These are phyloP conservation scores for Amphibalanus amphitrite DNA, from an alignment of 1,140 invertebrate genomes.

Conservation along the genomic window DNA sequence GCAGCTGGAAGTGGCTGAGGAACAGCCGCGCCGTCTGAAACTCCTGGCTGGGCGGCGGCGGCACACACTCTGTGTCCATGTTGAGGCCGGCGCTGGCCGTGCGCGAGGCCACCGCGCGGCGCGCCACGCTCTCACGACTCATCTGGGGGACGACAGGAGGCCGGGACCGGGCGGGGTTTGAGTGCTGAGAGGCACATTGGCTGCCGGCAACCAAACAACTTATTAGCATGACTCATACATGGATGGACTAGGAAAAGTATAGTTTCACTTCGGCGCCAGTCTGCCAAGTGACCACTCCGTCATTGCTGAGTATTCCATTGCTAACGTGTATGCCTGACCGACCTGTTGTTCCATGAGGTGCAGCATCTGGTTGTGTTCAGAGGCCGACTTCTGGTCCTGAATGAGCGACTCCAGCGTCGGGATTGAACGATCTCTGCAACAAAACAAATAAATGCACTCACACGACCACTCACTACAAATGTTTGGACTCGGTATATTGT, in stretches of 20 bases:
- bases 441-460: no score
- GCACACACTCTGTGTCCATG: conserved; percentile 47
- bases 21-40: conserved; percentile 88
- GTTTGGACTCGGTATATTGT: no score
- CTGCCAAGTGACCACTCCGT: no score
- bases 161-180: no score
- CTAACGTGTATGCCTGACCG: conserved; percentile 13
- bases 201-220: no score
- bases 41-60: conserved; percentile 65
- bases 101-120: conserved; percentile 12
- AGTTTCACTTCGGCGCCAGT: no score
- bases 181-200: no score
- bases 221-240: no score
- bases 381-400: conserved; percentile 29
- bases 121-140: conserved; percentile 17
- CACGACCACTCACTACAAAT: no score
- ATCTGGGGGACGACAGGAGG: conserved; percentile 19
- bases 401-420: conserved; percentile 54
- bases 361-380: conserved; percentile 31
- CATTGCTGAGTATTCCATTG: no score
- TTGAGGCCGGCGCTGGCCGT: conserved; percentile 23
- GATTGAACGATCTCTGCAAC: conserved; percentile 57
- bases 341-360: conserved; percentile 26
- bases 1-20: conserved; percentile 81
- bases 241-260: no score